These are phyloP conservation scores for Cheilosia vulpina DNA, from an alignment of 2,888 invertebrate species.

Conservation along the genomic window DNA sequence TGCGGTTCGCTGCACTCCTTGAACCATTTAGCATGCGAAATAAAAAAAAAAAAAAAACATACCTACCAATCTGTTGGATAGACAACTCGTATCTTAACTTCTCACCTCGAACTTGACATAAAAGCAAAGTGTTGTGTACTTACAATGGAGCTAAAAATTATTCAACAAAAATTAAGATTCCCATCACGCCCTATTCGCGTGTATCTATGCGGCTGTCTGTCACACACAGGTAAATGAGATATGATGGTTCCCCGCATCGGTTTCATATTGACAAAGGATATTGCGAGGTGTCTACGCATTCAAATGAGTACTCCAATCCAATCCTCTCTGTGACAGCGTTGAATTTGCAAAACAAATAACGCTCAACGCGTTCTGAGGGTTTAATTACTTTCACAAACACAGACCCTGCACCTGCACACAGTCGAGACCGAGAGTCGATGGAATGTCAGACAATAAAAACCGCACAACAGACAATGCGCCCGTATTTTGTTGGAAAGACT, in stretches of 20 bases:
- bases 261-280: conserved; percentile 6
- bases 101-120: conserved; percentile 47
- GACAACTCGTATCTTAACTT: conserved; percentile 20
- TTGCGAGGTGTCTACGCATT: not conserved
- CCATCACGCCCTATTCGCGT: conserved; percentile 44
- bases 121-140: too few species aligned
- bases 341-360: too few species aligned
- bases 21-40: conserved; percentile 58
- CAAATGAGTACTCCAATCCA: not conserved
- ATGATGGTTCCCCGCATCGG: conserved; percentile 1
- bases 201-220: conserved; percentile 14
- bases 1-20: conserved; percentile 61
- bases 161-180: conserved; percentile 33
- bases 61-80: not conserved
- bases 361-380: not conserved
- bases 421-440: not conserved
- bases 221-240: conserved; percentile 32
- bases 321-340: not conserved
- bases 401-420: too few species aligned
- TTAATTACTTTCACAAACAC: not conserved
- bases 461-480: conserved; percentile 4
- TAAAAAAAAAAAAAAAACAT: not conserved
- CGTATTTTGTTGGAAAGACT: not conserved
- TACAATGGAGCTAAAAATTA: not conserved
- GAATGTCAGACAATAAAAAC: conserved; percentile 1